Evolutionary conservation across 2,888 invertebrate genomes (phyloP), one percentile per base, ranked within the genome.

Genomic region (Cryptosula pallasiana): DNA sequence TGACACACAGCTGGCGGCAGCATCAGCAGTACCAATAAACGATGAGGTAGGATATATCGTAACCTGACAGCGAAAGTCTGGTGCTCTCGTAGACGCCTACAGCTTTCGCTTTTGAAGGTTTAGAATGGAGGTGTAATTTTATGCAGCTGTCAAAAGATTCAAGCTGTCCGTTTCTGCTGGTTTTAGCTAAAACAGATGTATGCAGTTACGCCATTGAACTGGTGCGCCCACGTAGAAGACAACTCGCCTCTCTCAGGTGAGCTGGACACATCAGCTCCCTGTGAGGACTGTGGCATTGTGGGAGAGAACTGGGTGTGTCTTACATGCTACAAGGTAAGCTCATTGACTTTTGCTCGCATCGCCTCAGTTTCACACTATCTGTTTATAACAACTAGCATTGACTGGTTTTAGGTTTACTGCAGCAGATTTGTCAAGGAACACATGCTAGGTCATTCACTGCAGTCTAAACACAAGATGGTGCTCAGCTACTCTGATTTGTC

Each of bases 401-500:
- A n/a, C n/a, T n/a, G n/a, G n/a, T n/a, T n/a, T n/a, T n/a, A 89
- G 88, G 87, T 89, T 16, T 87, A 87, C 76, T 95, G 95, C 84
- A 91, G 92, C 0, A 90, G 94, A 57, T 90, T 88, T 80, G 87
- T 93, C 23, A 88, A 90, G 82, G 91, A 90, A 34, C 94, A 95
- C 84, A 93, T 93, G 89, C 84, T 91, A 73, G 81, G 86, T 13
- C 94, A 95, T 84, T 87, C 88, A 74, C 75, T 85, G 13, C 81
- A 84, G 5, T 86, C 86, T 0, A 82, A 86, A 0, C 95, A 95
- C 87, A 87, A 90, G n/a, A 86, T 95, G 77, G 90, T 90, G 9
- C 87, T 95, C 74, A 93, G 94, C 74, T 90, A 91, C 77, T 86
- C 88, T 45, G 94, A 95, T 86, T 86, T 95, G 69, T 93, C 93